phyloP scores from a whole-genome alignment of 1,140 invertebrate genomes.

The Bombus sylvicola region DNA sequence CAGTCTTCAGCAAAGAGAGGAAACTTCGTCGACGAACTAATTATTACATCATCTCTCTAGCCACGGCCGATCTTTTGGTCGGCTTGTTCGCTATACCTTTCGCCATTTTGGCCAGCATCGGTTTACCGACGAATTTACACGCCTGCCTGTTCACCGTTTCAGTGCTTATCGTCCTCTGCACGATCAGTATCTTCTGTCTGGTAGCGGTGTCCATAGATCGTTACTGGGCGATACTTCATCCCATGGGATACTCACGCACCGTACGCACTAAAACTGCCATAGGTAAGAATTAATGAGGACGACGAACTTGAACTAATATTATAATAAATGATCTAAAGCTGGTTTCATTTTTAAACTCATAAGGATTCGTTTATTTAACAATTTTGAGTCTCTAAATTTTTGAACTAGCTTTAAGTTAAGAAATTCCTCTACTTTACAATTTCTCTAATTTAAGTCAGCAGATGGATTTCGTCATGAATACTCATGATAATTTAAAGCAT shows the following conservation, averaged over 20 bases:
- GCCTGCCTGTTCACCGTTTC: slow-evolving; percentile 94
- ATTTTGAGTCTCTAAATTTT: neutral
- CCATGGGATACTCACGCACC: slow-evolving; percentile 94
- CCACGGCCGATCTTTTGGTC: slow-evolving; percentile 92
- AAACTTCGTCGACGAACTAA: slow-evolving; percentile 92
- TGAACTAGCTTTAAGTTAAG: neutral
- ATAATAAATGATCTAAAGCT: neutral
- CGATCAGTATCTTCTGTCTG: slow-evolving; percentile 95
- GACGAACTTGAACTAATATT: neutral
- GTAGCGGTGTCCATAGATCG: slow-evolving; percentile 95
- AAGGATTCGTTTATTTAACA: neutral
- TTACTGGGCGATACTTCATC: slow-evolving; percentile 95
- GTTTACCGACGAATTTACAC: slow-evolving; percentile 90
- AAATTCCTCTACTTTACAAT: neutral
- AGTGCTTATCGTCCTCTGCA: slow-evolving; percentile 93
- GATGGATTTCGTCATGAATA: neutral
- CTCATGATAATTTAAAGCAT: too few species aligned
- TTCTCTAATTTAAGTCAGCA: neutral
- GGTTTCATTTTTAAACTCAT: neutral
- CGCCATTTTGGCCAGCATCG: slow-evolving; percentile 90
- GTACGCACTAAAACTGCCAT: slow-evolving; percentile 92
- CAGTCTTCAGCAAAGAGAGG: slow-evolving; percentile 90
- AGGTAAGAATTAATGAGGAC: slow-evolving; percentile 84
- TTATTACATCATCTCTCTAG: slow-evolving; percentile 95
- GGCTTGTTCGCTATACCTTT: slow-evolving; percentile 92